Percentiles rank a stretch among this genome's conserved stretches.
Evolutionary conservation across 2,797 vertebrate genomes (phyloP).

Genomic region (Acropternis orthonyx): DNA sequence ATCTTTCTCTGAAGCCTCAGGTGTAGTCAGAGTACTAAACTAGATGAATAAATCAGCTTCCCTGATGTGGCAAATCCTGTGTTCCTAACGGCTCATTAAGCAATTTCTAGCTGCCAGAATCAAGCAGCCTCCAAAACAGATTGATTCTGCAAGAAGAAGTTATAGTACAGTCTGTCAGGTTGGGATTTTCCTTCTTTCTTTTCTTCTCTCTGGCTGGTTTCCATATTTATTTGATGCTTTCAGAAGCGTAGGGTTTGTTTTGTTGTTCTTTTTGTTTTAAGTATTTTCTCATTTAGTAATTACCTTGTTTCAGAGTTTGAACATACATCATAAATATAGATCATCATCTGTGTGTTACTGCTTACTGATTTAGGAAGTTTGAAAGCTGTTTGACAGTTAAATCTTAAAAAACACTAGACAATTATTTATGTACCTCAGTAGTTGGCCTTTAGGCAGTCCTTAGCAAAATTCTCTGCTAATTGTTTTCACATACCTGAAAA

Average conservation of each 20-base stretch:
- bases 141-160: background rate
- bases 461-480: background rate
- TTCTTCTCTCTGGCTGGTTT: background rate
- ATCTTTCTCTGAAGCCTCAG: conserved; percentile 1
- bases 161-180: background rate
- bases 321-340: background rate
- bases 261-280: background rate
- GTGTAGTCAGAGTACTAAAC: background rate
- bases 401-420: background rate
- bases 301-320: background rate
- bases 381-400: background rate
- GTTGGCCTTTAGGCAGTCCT: background rate
- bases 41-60: background rate
- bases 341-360: background rate
- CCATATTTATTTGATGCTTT: background rate
- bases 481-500: background rate
- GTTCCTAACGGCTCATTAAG: conserved; percentile 35
- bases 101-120: conserved; percentile 21
- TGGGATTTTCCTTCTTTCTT: conserved; percentile 20
- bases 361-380: background rate
- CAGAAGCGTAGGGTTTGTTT: background rate
- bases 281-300: background rate
- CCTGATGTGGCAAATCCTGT: background rate
- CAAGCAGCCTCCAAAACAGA: conserved; percentile 24
- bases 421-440: background rate